phyloP scores from a whole-genome alignment of 2,113 vertebrate species.

The Pygoscelis adeliae region DNA sequence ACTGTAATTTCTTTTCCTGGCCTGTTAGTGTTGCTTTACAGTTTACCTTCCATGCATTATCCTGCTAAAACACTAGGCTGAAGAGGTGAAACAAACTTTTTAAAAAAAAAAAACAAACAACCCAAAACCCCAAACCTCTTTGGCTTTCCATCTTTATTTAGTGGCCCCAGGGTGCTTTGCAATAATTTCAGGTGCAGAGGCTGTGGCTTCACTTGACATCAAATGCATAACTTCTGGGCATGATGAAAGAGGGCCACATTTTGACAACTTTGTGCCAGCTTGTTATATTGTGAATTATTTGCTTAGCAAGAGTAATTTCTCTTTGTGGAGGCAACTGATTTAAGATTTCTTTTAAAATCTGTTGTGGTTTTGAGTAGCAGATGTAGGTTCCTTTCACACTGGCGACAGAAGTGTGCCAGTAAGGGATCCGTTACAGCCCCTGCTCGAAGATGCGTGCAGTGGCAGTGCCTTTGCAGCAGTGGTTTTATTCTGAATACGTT shows the following conservation, averaged over 20 bases:
- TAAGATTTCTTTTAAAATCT: constrained; percentile 67
- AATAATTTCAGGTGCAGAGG: constrained; percentile 47
- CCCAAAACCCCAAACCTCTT: background rate
- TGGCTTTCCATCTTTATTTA: constrained; percentile 35
- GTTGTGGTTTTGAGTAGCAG: constrained; percentile 77
- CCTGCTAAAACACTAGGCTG: constrained; percentile 56
- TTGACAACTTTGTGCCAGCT: constrained; percentile 59
- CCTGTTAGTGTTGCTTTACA: constrained; percentile 34
- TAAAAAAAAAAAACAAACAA: background rate
- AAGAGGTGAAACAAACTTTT: constrained; percentile 34
- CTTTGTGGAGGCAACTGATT: constrained; percentile 79
- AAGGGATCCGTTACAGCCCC: constrained; percentile 30
- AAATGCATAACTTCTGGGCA: constrained; percentile 4
- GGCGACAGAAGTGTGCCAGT: constrained; percentile 58
- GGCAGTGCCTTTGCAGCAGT: constrained; percentile 69
- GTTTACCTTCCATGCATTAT: constrained; percentile 59
- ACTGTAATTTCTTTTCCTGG: constrained; percentile 30
- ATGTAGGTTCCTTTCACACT: constrained; percentile 72
- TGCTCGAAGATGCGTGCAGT: constrained; percentile 2
- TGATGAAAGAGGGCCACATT: constrained; percentile 43
- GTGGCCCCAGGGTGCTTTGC: constrained; percentile 62
- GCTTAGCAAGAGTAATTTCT: constrained; percentile 61
- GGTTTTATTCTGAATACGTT: constrained; percentile 49
- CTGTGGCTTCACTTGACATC: constrained; percentile 50
- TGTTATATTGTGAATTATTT: constrained; percentile 58